Percentiles rank a stretch among this genome's conserved stretches.
phyloP scores from a whole-genome alignment of 2,888 invertebrate genomes.

The Eristalis arbustorum region DNA sequence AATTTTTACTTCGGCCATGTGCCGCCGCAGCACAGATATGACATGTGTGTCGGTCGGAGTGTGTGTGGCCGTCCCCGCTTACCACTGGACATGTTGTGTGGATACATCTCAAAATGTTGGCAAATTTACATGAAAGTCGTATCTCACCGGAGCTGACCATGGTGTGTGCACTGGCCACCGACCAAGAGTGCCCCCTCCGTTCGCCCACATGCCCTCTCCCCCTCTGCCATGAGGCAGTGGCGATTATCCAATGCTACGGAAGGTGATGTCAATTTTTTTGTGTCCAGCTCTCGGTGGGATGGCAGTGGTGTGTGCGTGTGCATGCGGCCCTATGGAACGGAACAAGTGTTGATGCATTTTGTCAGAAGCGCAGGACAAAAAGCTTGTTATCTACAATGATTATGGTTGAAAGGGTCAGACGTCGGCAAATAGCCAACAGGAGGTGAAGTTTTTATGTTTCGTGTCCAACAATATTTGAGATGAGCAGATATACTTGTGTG shows the following conservation, averaged over 20 bases:
- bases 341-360: slow-evolving; percentile 43
- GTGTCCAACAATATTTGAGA: slow-evolving; percentile 19
- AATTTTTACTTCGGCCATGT: slow-evolving; percentile 35
- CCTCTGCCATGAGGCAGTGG: background rate
- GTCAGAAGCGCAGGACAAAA: slow-evolving; percentile 32
- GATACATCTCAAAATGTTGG: slow-evolving; percentile 38
- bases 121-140: slow-evolving; percentile 35
- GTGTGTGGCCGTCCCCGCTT: background rate
- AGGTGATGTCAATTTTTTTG: slow-evolving; percentile 27
- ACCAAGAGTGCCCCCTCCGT: slow-evolving; percentile 10
- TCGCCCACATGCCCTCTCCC: background rate
- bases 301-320: background rate
- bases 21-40: slow-evolving; percentile 1
- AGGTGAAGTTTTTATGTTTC: slow-evolving; percentile 33
- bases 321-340: slow-evolving; percentile 5
- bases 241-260: slow-evolving; percentile 19
- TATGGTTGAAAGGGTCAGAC: slow-evolving; percentile 47
- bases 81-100: slow-evolving; percentile 23
- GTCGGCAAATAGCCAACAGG: slow-evolving; percentile 26
- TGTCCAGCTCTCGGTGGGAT: background rate
- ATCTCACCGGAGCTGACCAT: slow-evolving; percentile 19
- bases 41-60: background rate
- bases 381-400: slow-evolving; percentile 52
- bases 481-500: slow-evolving; percentile 7
- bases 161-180: slow-evolving; percentile 20